Evolutionary conservation across 1,140 invertebrate genomes (phyloP), one percentile per base, ranked within the genome.

Genomic region (Drepana arcuata): DNA sequence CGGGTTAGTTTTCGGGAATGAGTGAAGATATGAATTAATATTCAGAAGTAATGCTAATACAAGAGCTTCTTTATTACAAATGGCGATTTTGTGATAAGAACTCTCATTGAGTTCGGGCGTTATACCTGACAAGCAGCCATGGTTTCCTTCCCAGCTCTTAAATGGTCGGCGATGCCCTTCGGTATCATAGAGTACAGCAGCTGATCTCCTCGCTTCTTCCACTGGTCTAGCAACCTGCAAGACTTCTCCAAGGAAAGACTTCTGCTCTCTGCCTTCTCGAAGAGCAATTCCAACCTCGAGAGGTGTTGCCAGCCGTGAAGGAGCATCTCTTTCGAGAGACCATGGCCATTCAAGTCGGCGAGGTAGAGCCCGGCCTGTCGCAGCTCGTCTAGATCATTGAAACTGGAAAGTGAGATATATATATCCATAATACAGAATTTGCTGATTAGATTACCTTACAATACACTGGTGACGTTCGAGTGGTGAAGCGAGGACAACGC

Each of bases 151-250:
- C 94, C 94, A 13, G 70, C 63, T 6, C 85, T 58, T 54, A 88
- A 73, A 15, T 86, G 82, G 44, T 87, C 83, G 2, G 86, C 78
- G 18, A 79, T 62, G 3, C 88, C 88, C 49, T 88, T 87, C 0
- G 92, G 95, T 54, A 97, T 95, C 95, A 97, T 96, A 2, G 95
- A 95, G 66, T 97, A 97, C 0, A 97, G 77, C 0, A 97, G 80
- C 24, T 94, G 91, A 70, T 97, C 94, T 0, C 93, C 93, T 49
- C 91, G 88, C 34, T 90, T 89, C 77, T 95, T 95, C 91, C 94
- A 95, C 1, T 89, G 88, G 63, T 96, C 93, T 2, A 90, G 73
- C 2, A 93, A 71, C 24, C 24, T 83, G 52, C 91, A 85, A 33
- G 89, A 92, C 47, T 88, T 88, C 53, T 93, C 90, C 28, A 94